Conservation (phyloP, 2,113 vertebrate species). For the Thunnus maccoyii region DNA sequence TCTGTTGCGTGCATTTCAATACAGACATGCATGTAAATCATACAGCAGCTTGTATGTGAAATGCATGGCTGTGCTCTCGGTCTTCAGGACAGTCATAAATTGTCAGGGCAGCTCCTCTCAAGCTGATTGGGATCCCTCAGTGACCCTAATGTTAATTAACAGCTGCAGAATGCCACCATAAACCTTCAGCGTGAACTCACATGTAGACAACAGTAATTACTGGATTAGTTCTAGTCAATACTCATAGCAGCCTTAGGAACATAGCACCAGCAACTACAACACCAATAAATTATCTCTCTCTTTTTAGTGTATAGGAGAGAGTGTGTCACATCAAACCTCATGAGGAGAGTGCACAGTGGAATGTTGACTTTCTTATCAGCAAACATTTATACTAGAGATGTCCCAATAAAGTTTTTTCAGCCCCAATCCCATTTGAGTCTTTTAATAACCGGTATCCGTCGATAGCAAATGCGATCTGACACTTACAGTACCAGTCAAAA, state of each 20-base stretch:
- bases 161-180: conserved; percentile 73
- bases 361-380: background rate
- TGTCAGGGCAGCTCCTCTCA: conserved; percentile 59
- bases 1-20: conserved; percentile 14
- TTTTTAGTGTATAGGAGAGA: background rate
- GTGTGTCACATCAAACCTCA: background rate
- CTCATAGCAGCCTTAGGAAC: conserved; percentile 40
- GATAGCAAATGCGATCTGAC: no score
- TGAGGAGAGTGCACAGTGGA: background rate
- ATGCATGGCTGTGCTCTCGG: conserved; percentile 53
- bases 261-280: conserved; percentile 25
- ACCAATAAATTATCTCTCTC: conserved; percentile 15
- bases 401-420: background rate
- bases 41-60: conserved; percentile 32
- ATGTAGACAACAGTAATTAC: conserved; percentile 80
- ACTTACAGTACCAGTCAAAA: no score
- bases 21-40: conserved; percentile 34
- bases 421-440: no score
- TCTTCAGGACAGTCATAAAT: conserved; percentile 76
- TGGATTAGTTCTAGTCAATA: conserved; percentile 82
- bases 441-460: no score
- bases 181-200: conserved; percentile 75
- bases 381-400: background rate
- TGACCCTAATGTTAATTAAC: conserved; percentile 83
- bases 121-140: conserved; percentile 72